A percentile compares a stretch with the other conserved stretches of the same genome.
These are phyloP conservation scores for Melanotus villosus DNA, from an alignment of 2,888 invertebrate genomes.

Conservation along the genomic window DNA sequence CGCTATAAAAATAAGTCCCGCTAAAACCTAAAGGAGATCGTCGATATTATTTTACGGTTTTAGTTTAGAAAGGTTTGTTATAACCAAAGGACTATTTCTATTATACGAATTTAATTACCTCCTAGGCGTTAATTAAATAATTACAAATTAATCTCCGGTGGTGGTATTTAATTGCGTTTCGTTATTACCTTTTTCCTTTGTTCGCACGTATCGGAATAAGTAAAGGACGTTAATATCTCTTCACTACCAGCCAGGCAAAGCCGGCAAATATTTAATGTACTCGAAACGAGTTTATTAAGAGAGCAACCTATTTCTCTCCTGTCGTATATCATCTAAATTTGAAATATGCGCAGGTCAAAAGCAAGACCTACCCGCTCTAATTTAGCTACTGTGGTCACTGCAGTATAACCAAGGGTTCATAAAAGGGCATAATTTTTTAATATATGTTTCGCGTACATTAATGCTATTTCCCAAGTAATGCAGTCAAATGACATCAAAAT, in stretches of 20 bases:
- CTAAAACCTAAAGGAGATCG: too few relatives aligned
- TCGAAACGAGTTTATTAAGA: slow-evolving; percentile 47
- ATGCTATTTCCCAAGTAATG: not conserved
- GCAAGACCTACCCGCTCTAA: slow-evolving; percentile 38
- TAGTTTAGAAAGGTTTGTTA: too few relatives aligned
- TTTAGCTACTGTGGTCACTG: slow-evolving; percentile 35
- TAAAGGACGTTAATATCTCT: slow-evolving; percentile 21
- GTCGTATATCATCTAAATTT: slow-evolving; percentile 43
- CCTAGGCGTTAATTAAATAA: slow-evolving; percentile 14
- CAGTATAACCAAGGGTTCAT: slow-evolving; percentile 23
- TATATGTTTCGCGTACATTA: not conserved
- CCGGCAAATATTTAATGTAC: slow-evolving; percentile 48
- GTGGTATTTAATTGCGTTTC: slow-evolving; percentile 22
- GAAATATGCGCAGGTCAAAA: slow-evolving; percentile 36
- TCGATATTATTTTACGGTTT: too few relatives aligned
- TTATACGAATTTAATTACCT: slow-evolving; percentile 16
- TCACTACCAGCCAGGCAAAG: slow-evolving; percentile 14
- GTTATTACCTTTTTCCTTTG: slow-evolving; percentile 25
- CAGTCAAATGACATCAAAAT: not conserved
- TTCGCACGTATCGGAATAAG: slow-evolving; percentile 18
- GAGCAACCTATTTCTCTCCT: slow-evolving; percentile 31
- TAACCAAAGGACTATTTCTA: slow-evolving; percentile 6
- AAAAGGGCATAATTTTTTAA: slow-evolving; percentile 26
- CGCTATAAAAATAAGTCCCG: slow-evolving; percentile 11
- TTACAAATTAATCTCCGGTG: slow-evolving; percentile 26